phyloP scores from a whole-genome alignment of 1,140 invertebrate species.

The Rhopalosiphum maidis region DNA sequence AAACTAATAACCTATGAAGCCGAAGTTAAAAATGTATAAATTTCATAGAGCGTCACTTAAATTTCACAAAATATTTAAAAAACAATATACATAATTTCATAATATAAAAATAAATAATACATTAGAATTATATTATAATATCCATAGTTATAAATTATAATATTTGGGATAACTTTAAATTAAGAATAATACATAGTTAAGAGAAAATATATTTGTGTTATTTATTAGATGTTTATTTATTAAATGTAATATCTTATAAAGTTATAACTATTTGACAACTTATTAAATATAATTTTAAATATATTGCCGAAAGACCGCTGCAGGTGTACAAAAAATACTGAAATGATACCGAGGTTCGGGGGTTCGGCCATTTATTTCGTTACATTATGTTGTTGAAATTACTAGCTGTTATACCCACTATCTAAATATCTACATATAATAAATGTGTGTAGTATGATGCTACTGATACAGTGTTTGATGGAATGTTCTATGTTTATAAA shows the following conservation, averaged over 20 bases:
- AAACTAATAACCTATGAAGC: background rate
- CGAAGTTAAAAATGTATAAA: background rate
- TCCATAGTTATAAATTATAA: background rate
- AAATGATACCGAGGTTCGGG: background rate
- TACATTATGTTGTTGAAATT: background rate
- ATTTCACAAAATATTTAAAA: background rate
- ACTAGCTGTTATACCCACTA: too few species aligned
- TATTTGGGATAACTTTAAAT: background rate
- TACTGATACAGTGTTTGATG: too few species aligned
- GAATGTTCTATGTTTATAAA: too few species aligned
- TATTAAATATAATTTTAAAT: background rate
- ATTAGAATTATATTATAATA: background rate
- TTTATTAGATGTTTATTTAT: background rate
- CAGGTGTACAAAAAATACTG: background rate
- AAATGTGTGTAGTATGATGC: too few species aligned
- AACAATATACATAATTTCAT: background rate
- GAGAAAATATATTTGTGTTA: background rate
- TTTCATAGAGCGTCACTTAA: background rate
- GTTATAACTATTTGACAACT: background rate
- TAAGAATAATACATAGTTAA: too few species aligned
- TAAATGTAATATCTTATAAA: background rate
- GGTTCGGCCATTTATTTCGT: background rate
- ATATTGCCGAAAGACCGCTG: background rate
- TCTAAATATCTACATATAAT: too few species aligned
- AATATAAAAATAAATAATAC: background rate